phyloP scores from a whole-genome alignment of 2,113 vertebrate species.

The Vimba vimba region DNA sequence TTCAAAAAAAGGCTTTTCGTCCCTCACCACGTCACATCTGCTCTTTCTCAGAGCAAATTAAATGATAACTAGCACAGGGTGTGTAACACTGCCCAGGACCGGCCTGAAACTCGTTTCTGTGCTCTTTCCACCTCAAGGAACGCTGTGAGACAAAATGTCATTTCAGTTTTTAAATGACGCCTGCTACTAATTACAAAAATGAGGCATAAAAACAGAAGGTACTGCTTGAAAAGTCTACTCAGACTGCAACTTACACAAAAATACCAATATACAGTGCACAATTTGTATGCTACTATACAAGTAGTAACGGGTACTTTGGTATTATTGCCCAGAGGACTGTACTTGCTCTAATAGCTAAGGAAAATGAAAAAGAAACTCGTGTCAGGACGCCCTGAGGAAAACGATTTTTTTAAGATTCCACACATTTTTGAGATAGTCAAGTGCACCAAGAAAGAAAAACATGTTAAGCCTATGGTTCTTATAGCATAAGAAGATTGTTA shows the following conservation, averaged over 20 bases:
- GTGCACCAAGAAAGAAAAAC: neutral
- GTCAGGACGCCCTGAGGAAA: neutral
- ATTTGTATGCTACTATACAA: neutral
- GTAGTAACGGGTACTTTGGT: neutral
- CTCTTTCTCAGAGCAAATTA: constrained; percentile 46
- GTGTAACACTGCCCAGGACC: constrained; percentile 36
- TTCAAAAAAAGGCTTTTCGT: neutral
- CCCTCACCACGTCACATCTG: constrained; percentile 51
- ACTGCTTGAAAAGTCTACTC: neutral
- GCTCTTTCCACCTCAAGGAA: constrained; percentile 20
- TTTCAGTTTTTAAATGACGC: constrained; percentile 40
- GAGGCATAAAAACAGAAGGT: neutral
- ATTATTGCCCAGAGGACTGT: neutral
- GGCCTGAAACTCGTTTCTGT: constrained; percentile 11
- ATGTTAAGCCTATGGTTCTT: neutral
- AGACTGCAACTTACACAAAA: neutral
- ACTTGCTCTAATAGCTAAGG: neutral
- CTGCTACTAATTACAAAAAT: constrained; percentile 66
- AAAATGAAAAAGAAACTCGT: neutral
- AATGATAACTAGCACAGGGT: constrained; percentile 59
- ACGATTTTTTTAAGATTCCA: neutral
- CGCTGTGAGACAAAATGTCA: neutral
- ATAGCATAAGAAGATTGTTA: constrained; percentile 4
- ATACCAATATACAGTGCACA: neutral
- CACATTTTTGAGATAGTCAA: neutral